Conservation (phyloP, 64 coral and sea anemone genomes). For the Astreopora myriophthalma region DNA sequence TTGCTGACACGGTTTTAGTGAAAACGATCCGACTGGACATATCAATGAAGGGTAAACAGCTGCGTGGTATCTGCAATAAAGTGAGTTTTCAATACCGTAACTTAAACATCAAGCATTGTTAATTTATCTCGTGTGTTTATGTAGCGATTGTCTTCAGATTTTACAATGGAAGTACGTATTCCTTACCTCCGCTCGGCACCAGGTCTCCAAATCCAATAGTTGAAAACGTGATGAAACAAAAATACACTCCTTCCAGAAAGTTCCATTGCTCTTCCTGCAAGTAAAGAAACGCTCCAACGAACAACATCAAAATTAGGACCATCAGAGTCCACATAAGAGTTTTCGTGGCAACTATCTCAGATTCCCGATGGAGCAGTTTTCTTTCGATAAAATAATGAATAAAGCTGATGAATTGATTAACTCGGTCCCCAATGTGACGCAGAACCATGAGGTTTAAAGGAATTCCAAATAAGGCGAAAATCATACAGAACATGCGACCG, state of each 20-base stretch:
- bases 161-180: too few species aligned
- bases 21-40: too few species aligned
- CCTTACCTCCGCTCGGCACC: constrained; percentile 85
- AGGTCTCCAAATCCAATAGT: constrained; percentile 92
- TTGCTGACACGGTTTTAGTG: too few species aligned
- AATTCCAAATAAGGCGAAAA: constrained; percentile 94
- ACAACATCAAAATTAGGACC: constrained; percentile 51
- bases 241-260: constrained; percentile 87
- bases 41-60: too few species aligned
- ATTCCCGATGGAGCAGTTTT: constrained; percentile 62
- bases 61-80: too few species aligned
- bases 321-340: constrained; percentile 79
- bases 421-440: constrained; percentile 79
- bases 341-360: constrained; percentile 48
- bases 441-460: constrained; percentile 90
- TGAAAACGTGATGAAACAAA: constrained; percentile 91
- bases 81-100: too few species aligned
- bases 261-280: constrained; percentile 82
- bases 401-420: constrained; percentile 79
- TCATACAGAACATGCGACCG: constrained; percentile 88
- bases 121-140: too few species aligned
- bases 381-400: constrained; percentile 74
- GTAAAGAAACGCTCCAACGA: constrained; percentile 75
- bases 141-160: too few species aligned
- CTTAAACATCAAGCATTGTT: too few species aligned